A percentile compares a stretch with the other conserved stretches of the same genome.
Conservation (phyloP, 2,888 invertebrate species). For the Myathropa florea region DNA sequence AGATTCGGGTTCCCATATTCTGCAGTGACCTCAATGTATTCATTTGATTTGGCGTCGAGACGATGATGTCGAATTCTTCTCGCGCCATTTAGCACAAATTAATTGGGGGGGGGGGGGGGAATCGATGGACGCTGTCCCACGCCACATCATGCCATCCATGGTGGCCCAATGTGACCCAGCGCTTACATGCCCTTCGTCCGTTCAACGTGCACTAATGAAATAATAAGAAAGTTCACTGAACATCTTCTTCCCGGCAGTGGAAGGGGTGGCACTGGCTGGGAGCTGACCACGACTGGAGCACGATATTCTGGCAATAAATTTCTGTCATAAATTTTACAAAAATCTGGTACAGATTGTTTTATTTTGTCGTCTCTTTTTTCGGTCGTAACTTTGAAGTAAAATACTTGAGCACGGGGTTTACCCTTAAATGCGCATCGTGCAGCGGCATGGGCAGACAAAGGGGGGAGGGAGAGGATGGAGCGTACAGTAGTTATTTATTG, state of each 20-base stretch:
- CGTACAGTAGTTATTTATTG: background rate
- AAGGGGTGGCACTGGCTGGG: background rate
- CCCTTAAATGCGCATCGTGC: background rate
- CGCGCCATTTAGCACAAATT: slow-evolving; percentile 70
- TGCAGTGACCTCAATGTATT: slow-evolving; percentile 62
- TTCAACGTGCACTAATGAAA: slow-evolving; percentile 53
- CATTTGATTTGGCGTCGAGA: slow-evolving; percentile 69
- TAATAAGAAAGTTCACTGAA: slow-evolving; percentile 66
- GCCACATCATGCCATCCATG: background rate
- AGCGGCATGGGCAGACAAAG: background rate
- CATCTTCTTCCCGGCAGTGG: slow-evolving; percentile 28
- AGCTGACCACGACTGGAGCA: background rate
- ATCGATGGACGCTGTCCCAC: slow-evolving; percentile 50
- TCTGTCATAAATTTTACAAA: slow-evolving; percentile 42
- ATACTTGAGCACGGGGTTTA: background rate
- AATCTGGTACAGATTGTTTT: slow-evolving; percentile 41
- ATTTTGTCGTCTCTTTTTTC: slow-evolving; percentile 29
- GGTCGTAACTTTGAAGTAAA: slow-evolving; percentile 46
- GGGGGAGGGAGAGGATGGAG: background rate
- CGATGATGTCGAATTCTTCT: slow-evolving; percentile 67
- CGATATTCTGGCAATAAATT: slow-evolving; percentile 43
- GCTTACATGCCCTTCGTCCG: background rate
- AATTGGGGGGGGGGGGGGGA: slow-evolving; percentile 67
- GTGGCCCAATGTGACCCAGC: background rate
- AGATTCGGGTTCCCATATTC: slow-evolving; percentile 43